phyloP scores from a whole-genome alignment of 2,888 invertebrate genomes.

The Odontocerum albicorne region DNA sequence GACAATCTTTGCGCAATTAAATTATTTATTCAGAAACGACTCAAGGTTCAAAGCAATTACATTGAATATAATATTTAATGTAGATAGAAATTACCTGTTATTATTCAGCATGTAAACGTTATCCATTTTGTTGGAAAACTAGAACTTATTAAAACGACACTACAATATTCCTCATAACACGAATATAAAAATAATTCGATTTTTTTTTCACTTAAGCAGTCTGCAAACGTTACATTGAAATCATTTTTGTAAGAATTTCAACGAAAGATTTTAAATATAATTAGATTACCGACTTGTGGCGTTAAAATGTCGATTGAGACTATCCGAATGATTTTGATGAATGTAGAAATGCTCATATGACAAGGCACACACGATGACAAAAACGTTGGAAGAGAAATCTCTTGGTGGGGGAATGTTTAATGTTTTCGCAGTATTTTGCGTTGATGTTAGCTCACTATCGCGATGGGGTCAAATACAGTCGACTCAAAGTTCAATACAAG shows the following conservation, averaged over 20 bases:
- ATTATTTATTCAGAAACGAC: no score
- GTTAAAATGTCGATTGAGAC: no score
- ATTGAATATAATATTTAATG: no score
- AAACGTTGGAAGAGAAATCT: conserved; percentile 35
- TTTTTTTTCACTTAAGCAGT: no score
- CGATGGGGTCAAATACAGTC: conserved; percentile 42
- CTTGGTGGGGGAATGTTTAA: conserved; percentile 25
- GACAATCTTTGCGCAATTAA: no score
- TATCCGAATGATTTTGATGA: not conserved
- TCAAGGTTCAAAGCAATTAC: no score
- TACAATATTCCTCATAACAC: conserved; percentile 11
- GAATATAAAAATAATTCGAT: no score
- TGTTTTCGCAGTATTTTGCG: conserved; percentile 9
- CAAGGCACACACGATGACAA: no score
- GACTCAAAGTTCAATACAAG: conserved; percentile 31
- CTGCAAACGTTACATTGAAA: no score
- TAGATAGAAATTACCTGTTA: conserved; percentile 39
- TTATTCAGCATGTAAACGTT: conserved; percentile 37
- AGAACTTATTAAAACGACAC: not conserved
- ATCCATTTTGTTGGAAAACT: conserved; percentile 35
- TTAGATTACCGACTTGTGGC: no score
- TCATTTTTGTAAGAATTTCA: no score
- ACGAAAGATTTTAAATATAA: not conserved
- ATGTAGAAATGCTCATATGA: conserved; percentile 13
- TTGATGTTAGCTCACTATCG: conserved; percentile 21